phyloP scores from a whole-genome alignment of 2,113 vertebrate genomes.

The Abramis brama region DNA sequence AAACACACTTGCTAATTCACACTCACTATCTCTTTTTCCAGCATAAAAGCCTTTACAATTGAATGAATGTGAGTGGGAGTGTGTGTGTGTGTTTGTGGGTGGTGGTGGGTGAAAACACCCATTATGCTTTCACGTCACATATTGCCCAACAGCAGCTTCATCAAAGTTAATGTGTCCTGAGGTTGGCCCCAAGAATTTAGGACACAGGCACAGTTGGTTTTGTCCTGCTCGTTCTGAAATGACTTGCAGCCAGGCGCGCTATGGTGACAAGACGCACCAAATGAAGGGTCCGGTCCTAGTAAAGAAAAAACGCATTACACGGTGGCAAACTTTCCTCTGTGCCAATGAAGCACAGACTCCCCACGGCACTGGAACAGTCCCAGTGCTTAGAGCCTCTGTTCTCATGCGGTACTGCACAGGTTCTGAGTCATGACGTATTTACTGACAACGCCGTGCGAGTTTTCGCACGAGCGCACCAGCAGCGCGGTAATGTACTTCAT shows the following conservation, averaged over 20 bases:
- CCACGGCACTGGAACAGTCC: conserved; percentile 31
- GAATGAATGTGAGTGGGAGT: not conserved
- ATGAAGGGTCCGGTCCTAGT: conserved; percentile 26
- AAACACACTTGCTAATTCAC: conserved; percentile 46
- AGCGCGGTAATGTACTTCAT: conserved; percentile 72
- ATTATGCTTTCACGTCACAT: conserved; percentile 35
- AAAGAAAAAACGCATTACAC: conserved; percentile 11
- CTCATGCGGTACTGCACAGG: conserved; percentile 51
- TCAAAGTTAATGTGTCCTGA: conserved; percentile 31
- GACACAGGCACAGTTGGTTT: conserved; percentile 33
- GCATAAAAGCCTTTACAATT: conserved; percentile 8
- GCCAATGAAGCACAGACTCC: conserved; percentile 9
- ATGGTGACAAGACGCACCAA: conserved; percentile 38
- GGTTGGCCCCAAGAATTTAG: conserved; percentile 30
- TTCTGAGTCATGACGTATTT: conserved; percentile 76
- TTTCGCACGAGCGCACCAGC: conserved; percentile 80
- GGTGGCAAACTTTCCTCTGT: conserved; percentile 5
- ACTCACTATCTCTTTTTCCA: not conserved
- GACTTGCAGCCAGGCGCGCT: conserved; percentile 33
- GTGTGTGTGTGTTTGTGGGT: conserved; percentile 8
- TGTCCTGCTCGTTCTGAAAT: conserved; percentile 31
- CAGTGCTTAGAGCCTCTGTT: conserved; percentile 49
- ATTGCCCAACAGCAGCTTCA: conserved; percentile 22
- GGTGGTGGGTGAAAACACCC: conserved; percentile 22
- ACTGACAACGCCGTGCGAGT: conserved; percentile 76